Evolutionary conservation across 2,113 vertebrate species (phyloP).

Genomic region (Oceanites oceanicus): DNA sequence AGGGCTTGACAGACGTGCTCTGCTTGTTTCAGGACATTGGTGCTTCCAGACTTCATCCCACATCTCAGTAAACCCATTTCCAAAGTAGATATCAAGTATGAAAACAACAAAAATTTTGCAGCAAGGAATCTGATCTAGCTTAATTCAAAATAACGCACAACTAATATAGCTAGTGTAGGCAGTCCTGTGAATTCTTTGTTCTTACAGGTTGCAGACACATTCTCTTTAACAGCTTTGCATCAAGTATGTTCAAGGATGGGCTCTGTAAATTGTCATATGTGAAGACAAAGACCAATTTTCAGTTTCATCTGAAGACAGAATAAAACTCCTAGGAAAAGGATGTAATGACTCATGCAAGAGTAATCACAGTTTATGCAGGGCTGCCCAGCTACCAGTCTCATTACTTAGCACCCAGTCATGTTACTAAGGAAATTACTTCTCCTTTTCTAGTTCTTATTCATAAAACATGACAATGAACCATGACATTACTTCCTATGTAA

Average conservation of each 20-base stretch:
- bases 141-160: neutral
- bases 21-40: neutral
- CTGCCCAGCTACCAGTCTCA: neutral
- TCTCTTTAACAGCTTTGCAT: neutral
- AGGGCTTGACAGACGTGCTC: neutral
- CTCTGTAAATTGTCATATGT: neutral
- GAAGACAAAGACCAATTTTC: neutral
- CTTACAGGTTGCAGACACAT: neutral
- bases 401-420: neutral
- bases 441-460: slow-evolving; percentile 44
- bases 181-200: neutral
- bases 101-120: neutral
- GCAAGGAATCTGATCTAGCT: neutral
- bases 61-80: neutral
- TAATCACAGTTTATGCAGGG: neutral
- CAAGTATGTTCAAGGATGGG: neutral
- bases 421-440: slow-evolving; percentile 20
- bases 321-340: neutral
- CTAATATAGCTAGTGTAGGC: neutral
- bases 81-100: neutral
- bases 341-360: slow-evolving; percentile 2
- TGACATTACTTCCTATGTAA: neutral
- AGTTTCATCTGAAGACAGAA: neutral
- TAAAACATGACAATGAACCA: neutral
- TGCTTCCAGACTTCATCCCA: neutral